Percentiles rank a stretch among this genome's conserved stretches.
Evolutionary conservation across 2,797 vertebrate species (phyloP).

Genomic region (Pseudocheirus occidentalis): DNA sequence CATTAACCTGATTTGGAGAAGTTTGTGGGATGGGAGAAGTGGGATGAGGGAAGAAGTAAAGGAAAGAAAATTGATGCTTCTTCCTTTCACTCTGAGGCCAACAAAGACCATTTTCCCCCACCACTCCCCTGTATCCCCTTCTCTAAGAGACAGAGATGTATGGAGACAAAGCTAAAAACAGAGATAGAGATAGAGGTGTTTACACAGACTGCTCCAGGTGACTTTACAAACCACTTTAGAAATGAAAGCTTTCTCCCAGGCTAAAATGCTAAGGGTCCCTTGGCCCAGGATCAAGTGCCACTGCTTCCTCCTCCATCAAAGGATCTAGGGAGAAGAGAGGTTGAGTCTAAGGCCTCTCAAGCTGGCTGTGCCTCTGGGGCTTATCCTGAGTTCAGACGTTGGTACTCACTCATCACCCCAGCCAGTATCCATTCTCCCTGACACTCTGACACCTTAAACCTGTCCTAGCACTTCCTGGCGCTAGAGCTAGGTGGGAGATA

Average conservation of each 20-base stretch:
- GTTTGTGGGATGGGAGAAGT: neutral
- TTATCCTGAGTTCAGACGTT: neutral
- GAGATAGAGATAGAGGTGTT: neutral
- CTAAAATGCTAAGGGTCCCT: neutral
- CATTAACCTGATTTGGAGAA: neutral
- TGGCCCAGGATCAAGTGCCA: neutral
- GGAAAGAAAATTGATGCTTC: neutral
- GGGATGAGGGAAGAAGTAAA: accelerated
- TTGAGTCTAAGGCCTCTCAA: neutral
- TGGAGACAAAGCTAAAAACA: neutral
- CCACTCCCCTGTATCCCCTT: neutral
- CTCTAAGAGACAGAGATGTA: neutral
- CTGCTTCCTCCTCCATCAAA: neutral
- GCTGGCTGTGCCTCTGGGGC: neutral
- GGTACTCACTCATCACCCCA: neutral
- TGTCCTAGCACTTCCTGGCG: neutral
- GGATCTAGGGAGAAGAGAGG: neutral
- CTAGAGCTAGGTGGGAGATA: neutral
- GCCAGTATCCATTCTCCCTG: neutral
- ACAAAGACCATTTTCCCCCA: neutral
- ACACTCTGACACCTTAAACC: neutral
- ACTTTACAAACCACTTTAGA: neutral
- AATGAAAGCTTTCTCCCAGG: neutral
- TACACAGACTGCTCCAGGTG: neutral
- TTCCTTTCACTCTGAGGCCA: accelerated